These are phyloP conservation scores for Pavo muticus DNA, from an alignment of 2,113 vertebrate genomes.

Conservation along the genomic window DNA sequence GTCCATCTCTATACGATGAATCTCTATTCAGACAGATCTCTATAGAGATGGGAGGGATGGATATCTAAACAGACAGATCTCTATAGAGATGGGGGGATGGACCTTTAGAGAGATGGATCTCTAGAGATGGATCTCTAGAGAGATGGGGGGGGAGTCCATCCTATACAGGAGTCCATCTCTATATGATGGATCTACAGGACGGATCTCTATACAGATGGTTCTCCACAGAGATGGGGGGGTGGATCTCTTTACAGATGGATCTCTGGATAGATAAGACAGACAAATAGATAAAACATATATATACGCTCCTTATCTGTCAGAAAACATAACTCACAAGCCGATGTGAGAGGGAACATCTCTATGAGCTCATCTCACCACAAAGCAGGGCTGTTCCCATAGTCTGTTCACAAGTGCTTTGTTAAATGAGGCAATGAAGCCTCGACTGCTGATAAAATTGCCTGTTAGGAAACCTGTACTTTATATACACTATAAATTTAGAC, in stretches of 20 bases:
- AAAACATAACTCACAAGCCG: not conserved
- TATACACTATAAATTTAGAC: not conserved
- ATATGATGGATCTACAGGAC: not conserved
- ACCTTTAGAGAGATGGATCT: too few relatives aligned
- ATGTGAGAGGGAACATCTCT: not conserved
- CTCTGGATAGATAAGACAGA: not conserved
- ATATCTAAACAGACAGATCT: too few relatives aligned
- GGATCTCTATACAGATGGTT: too few relatives aligned
- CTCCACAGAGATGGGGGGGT: too few relatives aligned
- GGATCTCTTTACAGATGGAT: too few relatives aligned
- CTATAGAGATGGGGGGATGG: not conserved
- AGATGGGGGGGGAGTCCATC: too few relatives aligned
- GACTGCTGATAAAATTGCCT: accelerated
- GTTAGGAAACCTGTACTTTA: not conserved
- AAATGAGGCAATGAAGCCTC: not conserved
- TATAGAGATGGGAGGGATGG: not conserved
- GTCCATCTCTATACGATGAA: too few relatives aligned
- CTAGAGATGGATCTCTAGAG: too few relatives aligned
- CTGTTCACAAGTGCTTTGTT: not conserved
- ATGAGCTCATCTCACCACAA: not conserved
- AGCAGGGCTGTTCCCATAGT: not conserved
- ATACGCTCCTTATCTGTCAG: not conserved
- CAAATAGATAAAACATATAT: not conserved
- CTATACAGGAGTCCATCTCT: not conserved
- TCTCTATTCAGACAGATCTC: too few relatives aligned